Evolutionary conservation across 2,888 invertebrate species (phyloP).

Genomic region (Netelia inedita): DNA sequence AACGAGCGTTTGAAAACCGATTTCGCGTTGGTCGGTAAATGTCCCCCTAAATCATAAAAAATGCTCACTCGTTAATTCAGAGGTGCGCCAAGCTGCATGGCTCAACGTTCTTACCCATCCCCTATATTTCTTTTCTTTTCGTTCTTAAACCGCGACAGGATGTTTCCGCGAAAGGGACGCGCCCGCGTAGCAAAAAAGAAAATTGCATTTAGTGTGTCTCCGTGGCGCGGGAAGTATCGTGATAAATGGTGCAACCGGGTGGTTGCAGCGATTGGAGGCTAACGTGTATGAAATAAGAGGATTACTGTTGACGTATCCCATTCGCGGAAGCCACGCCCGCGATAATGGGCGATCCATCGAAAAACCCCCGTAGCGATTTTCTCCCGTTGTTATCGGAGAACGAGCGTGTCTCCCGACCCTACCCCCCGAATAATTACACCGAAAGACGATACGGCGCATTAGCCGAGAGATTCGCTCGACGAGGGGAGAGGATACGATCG

Average conservation of each 20-base stretch:
- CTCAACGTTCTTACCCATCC: neutral
- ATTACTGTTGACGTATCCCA: constrained; percentile 41
- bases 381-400: constrained; percentile 20
- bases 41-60: constrained; percentile 42
- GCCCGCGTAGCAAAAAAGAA: constrained; percentile 29
- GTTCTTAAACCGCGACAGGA: constrained; percentile 9
- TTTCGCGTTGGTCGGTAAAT: constrained; percentile 23
- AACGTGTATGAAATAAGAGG: constrained; percentile 6
- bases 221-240: constrained; percentile 37
- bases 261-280: constrained; percentile 46
- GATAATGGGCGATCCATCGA: constrained; percentile 38
- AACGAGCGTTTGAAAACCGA: constrained; percentile 22
- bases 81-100: constrained; percentile 38
- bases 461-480: no score
- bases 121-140: constrained; percentile 9
- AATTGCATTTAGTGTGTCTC: constrained; percentile 12
- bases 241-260: constrained; percentile 46
- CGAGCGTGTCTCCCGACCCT: neutral
- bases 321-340: constrained; percentile 52
- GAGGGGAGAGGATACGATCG: constrained; percentile 15
- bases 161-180: constrained; percentile 33
- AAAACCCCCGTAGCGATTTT: neutral
- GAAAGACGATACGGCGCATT: no score
- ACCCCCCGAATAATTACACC: constrained; percentile 27
- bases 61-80: constrained; percentile 32